Conservation (phyloP, 2,797 vertebrate genomes). For the Pelochelys cantorii region DNA sequence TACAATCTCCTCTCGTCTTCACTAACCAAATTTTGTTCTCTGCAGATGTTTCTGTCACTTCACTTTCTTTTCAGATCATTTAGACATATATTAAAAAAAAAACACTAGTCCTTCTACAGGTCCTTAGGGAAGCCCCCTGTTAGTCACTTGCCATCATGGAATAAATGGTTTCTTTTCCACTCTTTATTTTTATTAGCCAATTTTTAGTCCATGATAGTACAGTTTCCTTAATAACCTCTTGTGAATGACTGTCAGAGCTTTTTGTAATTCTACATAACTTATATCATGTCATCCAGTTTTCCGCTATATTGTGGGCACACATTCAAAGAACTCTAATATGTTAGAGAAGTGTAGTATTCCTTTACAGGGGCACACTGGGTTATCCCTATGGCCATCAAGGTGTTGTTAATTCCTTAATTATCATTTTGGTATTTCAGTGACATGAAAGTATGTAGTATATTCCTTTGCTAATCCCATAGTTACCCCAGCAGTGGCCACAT, state of each 20-base stretch:
- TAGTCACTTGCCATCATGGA: constrained; percentile 53
- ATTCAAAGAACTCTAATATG: background rate
- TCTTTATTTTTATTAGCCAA: constrained; percentile 71
- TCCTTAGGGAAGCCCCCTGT: constrained; percentile 48
- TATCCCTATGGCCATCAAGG: background rate
- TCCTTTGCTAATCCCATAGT: background rate
- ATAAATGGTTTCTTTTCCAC: constrained; percentile 57
- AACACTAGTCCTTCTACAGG: constrained; percentile 56
- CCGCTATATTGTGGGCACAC: background rate
- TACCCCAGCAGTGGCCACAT: background rate
- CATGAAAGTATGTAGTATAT: background rate
- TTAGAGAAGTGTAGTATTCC: constrained; percentile 8
- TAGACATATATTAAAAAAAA: constrained; percentile 42
- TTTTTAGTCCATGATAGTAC: constrained; percentile 52
- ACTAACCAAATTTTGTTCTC: constrained; percentile 47
- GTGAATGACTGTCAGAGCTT: constrained; percentile 59
- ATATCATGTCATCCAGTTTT: background rate
- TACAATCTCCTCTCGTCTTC: constrained; percentile 50
- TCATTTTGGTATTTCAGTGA: background rate
- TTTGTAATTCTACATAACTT: constrained; percentile 51
- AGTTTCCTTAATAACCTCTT: constrained; percentile 72
- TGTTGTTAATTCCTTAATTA: background rate
- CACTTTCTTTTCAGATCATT: constrained; percentile 68
- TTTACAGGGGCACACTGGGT: background rate
- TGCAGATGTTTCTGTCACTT: constrained; percentile 52